Percentiles rank a stretch among this genome's conserved stretches.
Conservation (phyloP, 2,113 vertebrate genomes). For the Mystacornis crossleyi region DNA sequence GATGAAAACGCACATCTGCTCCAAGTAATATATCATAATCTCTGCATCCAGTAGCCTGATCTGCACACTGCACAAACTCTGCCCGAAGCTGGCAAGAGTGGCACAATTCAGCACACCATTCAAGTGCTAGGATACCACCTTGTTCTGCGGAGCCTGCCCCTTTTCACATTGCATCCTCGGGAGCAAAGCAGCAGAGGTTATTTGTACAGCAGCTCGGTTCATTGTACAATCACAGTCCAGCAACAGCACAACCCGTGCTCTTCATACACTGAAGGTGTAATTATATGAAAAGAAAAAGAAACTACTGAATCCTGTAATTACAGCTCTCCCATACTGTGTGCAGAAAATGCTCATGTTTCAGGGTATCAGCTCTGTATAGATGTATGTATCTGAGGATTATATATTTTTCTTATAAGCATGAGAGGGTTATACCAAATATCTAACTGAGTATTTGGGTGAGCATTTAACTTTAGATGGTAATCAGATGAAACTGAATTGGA, state of each 20-base stretch:
- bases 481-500: not conserved
- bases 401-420: not conserved
- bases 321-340: not conserved
- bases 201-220: fast-evolving
- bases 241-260: not conserved
- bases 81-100: fast-evolving
- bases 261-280: not conserved
- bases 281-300: not conserved
- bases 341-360: not conserved
- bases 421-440: not conserved
- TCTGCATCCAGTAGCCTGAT: not conserved
- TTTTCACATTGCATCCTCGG: not conserved
- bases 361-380: not conserved
- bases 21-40: not conserved
- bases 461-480: not conserved
- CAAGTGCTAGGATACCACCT: not conserved
- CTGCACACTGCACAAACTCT: not conserved
- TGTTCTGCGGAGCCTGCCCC: not conserved
- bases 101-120: not conserved
- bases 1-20: not conserved
- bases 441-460: not conserved
- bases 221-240: not conserved
- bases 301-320: not conserved
- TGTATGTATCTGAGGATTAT: not conserved
- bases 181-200: not conserved